Evolutionary conservation across 2,797 vertebrate genomes (phyloP).

Genomic region (Taenioides sp.): DNA sequence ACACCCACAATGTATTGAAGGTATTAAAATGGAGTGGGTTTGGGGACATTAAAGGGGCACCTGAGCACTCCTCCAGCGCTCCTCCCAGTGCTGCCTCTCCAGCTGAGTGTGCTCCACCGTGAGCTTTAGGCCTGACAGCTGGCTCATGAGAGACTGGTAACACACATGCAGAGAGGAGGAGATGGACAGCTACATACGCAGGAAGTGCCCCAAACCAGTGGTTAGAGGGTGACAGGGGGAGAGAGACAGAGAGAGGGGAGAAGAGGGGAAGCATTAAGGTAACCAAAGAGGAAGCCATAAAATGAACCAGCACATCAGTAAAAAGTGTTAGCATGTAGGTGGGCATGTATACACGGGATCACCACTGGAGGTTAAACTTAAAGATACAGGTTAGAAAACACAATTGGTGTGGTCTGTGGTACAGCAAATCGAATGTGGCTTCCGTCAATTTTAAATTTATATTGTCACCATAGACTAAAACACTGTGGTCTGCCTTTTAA

Average conservation of each 20-base stretch:
- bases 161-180: constrained; percentile 76
- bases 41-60: constrained; percentile 55
- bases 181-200: constrained; percentile 69
- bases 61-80: constrained; percentile 73
- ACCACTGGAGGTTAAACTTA: neutral
- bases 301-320: constrained; percentile 20
- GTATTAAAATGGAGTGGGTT: neutral
- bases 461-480: neutral
- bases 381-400: neutral
- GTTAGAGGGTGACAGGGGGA: neutral
- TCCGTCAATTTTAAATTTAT: neutral
- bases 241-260: constrained; percentile 28
- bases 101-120: constrained; percentile 81
- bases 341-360: neutral
- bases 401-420: too few relatives aligned
- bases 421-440: neutral
- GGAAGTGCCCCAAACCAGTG: constrained; percentile 33
- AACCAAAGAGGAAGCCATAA: constrained; percentile 50
- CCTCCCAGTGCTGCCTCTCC: constrained; percentile 80
- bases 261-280: constrained; percentile 17
- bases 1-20: neutral
- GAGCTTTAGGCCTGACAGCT: constrained; percentile 78
- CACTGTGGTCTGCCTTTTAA: too few relatives aligned
- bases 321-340: constrained; percentile 12
- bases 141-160: constrained; percentile 78